Evolutionary conservation across 1,140 invertebrate genomes (phyloP), one percentile per base, ranked within the genome.

Genomic region (Chymomyza costata): DNA sequence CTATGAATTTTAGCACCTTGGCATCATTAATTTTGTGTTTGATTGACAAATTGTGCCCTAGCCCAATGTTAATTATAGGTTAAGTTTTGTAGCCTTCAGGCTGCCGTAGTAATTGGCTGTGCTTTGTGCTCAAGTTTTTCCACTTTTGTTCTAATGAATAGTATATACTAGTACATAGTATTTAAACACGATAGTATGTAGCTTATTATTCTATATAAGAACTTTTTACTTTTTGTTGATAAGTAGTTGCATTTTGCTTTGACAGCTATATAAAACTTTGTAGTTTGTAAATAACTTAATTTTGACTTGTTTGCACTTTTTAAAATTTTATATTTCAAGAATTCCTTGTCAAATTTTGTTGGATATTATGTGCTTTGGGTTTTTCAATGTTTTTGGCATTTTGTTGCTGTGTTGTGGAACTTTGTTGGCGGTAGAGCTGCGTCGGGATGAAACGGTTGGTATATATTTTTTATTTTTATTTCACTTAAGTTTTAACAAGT

Each of bases 41-140:
- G 64, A 80, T 80, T 80, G 73, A 56, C 67, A 55, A 80, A 61
- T 64, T 63, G 43, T 14, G 11, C 44, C 32, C 47, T 59, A 18
- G 15, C 28, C 18, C 47, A 35, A 31, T 34, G 25, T 62, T 63
- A 66, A 78, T 71, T 76, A 63, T 37, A 34, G 46, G 8, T 34
- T 28, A 28, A 28, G 10, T 10, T 28, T 28, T 28, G 25, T 28
- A 10, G 10, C 5, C 25, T 28, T 6, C 13, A 34, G 13, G 3
- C n/a, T 34, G 31, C 13, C 10, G 5, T 28, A n/a, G n/a, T 28
- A 6, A 11, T 34, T 34, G 7, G 5, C n/a, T 34, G 7, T 11
- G 31, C 5, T 34, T 30, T 11, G 16, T 18, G 25, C 16, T 8
- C 17, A 3, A 13, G 13, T 18, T 7, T 13, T 38, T 19, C 6